Evolutionary conservation across 2,797 vertebrate genomes (phyloP).

Genomic region (Melanogrammus aeglefinus): DNA sequence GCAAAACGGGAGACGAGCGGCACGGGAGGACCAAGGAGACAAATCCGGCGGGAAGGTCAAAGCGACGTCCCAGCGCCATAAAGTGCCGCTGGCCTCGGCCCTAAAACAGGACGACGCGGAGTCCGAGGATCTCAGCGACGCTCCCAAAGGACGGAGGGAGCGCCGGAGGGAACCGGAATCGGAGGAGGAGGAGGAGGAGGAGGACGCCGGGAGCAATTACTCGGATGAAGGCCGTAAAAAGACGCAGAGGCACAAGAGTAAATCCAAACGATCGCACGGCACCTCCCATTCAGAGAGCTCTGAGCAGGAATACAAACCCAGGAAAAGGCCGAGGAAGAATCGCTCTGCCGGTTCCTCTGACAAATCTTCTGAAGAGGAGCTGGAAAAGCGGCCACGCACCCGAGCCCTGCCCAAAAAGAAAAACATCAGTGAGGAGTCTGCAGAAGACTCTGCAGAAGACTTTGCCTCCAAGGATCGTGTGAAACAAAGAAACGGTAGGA

Average conservation of each 20-base stretch:
- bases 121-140: constrained; percentile 55
- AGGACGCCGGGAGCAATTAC: constrained; percentile 53
- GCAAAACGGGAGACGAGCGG: constrained; percentile 71
- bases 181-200: constrained; percentile 30
- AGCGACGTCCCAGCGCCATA: constrained; percentile 58
- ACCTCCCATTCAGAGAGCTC: constrained; percentile 59
- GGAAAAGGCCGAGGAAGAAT: constrained; percentile 55
- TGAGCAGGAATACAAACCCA: constrained; percentile 58
- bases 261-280: constrained; percentile 42
- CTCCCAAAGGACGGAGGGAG: constrained; percentile 51
- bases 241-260: constrained; percentile 38
- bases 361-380: constrained; percentile 54
- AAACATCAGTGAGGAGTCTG: constrained; percentile 73
- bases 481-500: constrained; percentile 46
- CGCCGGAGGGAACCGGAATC: constrained; percentile 50
- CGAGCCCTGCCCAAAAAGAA: constrained; percentile 73
- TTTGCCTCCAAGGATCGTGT: constrained; percentile 33
- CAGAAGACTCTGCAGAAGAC: constrained; percentile 76
- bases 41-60: constrained; percentile 55
- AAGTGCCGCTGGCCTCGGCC: constrained; percentile 64
- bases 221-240: constrained; percentile 40
- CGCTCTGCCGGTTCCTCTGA: constrained; percentile 62
- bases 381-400: constrained; percentile 54
- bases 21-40: constrained; percentile 46
- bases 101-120: constrained; percentile 49